phyloP scores from a whole-genome alignment of 2,797 vertebrate genomes.

The Malurus leucopterus region DNA sequence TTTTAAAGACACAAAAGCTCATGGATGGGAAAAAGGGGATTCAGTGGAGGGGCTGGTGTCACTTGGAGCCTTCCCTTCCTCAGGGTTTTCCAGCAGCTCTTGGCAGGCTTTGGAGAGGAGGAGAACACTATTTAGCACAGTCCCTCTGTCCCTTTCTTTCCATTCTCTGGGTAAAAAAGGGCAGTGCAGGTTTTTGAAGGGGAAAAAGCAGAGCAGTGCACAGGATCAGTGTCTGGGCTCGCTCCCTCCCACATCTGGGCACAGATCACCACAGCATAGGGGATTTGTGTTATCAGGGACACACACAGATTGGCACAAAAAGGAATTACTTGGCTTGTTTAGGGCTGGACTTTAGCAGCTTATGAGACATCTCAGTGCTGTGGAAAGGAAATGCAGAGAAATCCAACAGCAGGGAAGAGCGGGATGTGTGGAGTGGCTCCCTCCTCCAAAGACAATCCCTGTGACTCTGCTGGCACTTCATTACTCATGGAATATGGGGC shows the following conservation, averaged over 20 bases:
- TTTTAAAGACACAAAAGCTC: not conserved
- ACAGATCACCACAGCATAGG: not conserved
- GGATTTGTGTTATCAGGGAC: not conserved
- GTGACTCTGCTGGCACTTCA: not conserved
- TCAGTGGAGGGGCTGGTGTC: not conserved
- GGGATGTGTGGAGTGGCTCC: not conserved
- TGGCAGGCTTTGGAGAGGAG: not conserved
- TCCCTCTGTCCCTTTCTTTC: not conserved
- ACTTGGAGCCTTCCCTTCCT: not conserved
- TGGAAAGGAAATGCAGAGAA: not conserved
- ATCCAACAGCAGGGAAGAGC: not conserved
- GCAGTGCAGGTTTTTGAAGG: not conserved
- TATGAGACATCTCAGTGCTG: not conserved
- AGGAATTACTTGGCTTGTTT: not conserved
- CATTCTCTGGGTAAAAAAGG: not conserved
- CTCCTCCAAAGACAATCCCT: conserved; percentile 11
- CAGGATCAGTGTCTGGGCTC: accelerated
- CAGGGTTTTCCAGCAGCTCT: not conserved
- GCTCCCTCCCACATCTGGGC: not conserved
- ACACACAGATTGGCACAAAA: not conserved
- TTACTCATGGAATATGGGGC: not conserved
- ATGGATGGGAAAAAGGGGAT: not conserved
- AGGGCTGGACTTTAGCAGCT: not conserved
- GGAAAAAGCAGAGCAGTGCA: not conserved
- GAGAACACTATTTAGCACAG: not conserved